A percentile compares a stretch with the other conserved stretches of the same genome.
Conservation (phyloP, 2,888 invertebrate genomes). For the Myathropa florea region DNA sequence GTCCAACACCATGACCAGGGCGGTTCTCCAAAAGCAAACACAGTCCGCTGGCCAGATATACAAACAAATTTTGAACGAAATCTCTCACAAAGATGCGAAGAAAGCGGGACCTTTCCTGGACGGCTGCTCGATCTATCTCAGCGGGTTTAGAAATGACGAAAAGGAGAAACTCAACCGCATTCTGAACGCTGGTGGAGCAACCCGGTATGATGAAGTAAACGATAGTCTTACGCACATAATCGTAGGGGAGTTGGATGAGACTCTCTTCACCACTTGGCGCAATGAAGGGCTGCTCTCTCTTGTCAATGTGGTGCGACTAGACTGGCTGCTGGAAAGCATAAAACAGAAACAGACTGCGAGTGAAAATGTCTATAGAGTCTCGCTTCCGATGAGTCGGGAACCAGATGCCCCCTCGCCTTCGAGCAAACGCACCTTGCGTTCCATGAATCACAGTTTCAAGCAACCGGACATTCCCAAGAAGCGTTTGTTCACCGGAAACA, state of each 20-base stretch:
- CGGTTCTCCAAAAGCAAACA: constrained; percentile 60
- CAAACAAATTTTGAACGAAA: constrained; percentile 74
- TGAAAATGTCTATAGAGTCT: constrained; percentile 77
- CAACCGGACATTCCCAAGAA: constrained; percentile 77
- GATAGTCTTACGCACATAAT: constrained; percentile 91
- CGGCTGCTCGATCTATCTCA: constrained; percentile 90
- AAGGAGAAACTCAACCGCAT: constrained; percentile 86
- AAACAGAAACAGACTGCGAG: constrained; percentile 83
- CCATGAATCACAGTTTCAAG: constrained; percentile 80
- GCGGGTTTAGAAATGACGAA: constrained; percentile 85
- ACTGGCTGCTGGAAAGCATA: constrained; percentile 90
- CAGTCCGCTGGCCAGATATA: constrained; percentile 66
- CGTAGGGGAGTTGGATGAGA: constrained; percentile 83
- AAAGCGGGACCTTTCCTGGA: constrained; percentile 91
- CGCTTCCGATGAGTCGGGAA: constrained; percentile 74
- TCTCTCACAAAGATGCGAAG: constrained; percentile 86
- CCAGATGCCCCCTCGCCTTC: constrained; percentile 83
- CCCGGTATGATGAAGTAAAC: constrained; percentile 88
- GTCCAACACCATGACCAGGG: constrained; percentile 51
- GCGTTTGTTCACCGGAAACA: constrained; percentile 73
- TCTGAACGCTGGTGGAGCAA: constrained; percentile 91
- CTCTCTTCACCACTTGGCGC: constrained; percentile 81
- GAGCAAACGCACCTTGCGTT: constrained; percentile 82
- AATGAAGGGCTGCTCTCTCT: constrained; percentile 73
- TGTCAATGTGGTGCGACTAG: constrained; percentile 83